Conservation (phyloP, 2,113 vertebrate species). For the Tachycineta bicolor region DNA sequence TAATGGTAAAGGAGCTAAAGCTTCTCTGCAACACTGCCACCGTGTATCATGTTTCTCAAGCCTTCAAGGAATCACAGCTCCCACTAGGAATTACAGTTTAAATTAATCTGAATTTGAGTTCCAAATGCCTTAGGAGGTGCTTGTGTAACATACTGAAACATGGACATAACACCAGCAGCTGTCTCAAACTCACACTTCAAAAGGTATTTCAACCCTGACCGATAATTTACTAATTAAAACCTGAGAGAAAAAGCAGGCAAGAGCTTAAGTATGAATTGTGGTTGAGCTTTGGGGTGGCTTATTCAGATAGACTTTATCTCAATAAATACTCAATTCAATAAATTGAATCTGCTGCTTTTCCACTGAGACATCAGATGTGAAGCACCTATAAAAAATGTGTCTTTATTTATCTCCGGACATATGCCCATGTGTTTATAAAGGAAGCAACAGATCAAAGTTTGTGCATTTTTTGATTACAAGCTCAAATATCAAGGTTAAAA, state of each 20-base stretch:
- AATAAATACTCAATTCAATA: not conserved
- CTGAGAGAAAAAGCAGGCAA: slow-evolving; percentile 16
- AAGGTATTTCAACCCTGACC: not conserved
- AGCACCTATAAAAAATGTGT: not conserved
- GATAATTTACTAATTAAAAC: slow-evolving; percentile 10
- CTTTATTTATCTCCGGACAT: not conserved
- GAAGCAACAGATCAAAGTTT: not conserved
- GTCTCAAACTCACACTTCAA: not conserved
- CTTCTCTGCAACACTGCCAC: not conserved
- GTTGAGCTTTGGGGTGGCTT: not conserved
- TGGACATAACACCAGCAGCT: not conserved
- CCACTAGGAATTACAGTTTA: not conserved
- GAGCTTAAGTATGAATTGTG: not conserved
- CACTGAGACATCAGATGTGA: not conserved
- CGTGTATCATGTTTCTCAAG: not conserved
- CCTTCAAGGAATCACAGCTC: not conserved
- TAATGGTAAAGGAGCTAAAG: not conserved
- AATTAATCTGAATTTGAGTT: not conserved
- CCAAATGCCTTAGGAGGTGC: not conserved
- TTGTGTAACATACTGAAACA: not conserved
- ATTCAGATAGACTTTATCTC: not conserved
- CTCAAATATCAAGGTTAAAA: not conserved
- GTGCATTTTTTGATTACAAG: not conserved
- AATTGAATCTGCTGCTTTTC: not conserved
- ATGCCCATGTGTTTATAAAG: rapidly evolving